A percentile compares a stretch with the other conserved stretches of the same genome.
Conservation (phyloP, 2,888 invertebrate species). For the Cerastis rubricosa region DNA sequence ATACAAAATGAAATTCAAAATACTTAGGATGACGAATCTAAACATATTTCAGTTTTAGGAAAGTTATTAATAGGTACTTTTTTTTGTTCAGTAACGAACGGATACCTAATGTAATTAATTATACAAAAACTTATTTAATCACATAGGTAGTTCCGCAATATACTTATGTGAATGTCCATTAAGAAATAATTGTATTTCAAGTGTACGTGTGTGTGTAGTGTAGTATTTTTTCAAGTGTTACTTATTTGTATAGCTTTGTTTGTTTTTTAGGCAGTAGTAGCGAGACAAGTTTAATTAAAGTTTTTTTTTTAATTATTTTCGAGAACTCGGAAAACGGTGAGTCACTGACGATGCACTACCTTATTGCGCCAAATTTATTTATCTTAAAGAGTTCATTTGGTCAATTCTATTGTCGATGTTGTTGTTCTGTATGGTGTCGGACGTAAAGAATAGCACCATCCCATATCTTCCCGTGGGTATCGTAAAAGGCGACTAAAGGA, state of each 20-base stretch:
- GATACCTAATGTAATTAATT: neutral
- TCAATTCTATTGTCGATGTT: neutral
- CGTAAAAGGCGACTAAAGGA: no score
- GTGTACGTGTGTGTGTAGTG: no score
- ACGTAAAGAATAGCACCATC: no score
- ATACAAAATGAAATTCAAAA: neutral
- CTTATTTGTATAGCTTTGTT: neutral
- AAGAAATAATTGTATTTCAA: conserved; percentile 23
- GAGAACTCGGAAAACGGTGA: neutral
- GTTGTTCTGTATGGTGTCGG: no score
- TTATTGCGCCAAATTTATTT: conserved; percentile 3
- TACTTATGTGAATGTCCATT: conserved; percentile 4
- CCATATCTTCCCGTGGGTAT: no score
- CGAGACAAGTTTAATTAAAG: conserved; percentile 27
- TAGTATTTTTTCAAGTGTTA: no score
- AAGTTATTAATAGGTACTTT: neutral
- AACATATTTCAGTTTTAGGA: neutral
- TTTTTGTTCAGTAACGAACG: conserved; percentile 8
- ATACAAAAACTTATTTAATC: conserved; percentile 18
- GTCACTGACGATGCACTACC: neutral
- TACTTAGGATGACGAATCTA: neutral
- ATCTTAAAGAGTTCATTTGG: neutral
- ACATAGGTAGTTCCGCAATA: conserved; percentile 32
- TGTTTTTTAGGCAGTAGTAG: conserved; percentile 17
- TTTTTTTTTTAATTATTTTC: conserved; percentile 6